Base-by-base conservation (phyloP, 2,113 vertebrate genomes). In the Malurus melanocephalus region DNA sequence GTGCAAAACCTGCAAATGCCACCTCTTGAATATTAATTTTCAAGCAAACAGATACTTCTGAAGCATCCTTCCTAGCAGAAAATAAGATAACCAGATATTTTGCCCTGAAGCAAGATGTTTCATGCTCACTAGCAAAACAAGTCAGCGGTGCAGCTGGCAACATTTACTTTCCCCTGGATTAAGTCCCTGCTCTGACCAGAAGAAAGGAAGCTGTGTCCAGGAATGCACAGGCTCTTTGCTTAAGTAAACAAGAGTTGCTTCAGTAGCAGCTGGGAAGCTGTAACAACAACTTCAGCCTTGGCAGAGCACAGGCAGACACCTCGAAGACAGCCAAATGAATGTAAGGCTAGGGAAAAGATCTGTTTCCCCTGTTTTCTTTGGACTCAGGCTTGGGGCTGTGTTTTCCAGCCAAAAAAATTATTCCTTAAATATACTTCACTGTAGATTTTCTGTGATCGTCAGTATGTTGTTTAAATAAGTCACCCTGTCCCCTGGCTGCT, bases 321-420 rank as follows among this genome's bases (percentile, higher is more conserved):
- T 86, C 80, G 67, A 90, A 88, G 88, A 86, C 74, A 86, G 92
- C 66, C 90, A 88, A 55, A 66, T 62, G 90, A 92, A 93, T 62
- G 78, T 73, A 88, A 90, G 56, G 60, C 75, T 51, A 79, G 40
- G 64, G 64, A 56, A 85, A 76, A 90, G 64, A 68, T 75, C 53
- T 72, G 21, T 84, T 86, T 84, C 51, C 59, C 69, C 55, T 91
- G 16, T 71, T 88, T 80, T 64, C 82, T 81, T 91, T 48, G 62
- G 40, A 75, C 55, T 72, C 88, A 33, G 71, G 55, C 78, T 60
- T 59, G 67, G 62, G 67, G 40, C 59, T 89, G 27, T 61, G 52
- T 73, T 94, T 93, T 94, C 60, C 48, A 85, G 86, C n/a, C 88
- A 94, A 84, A 93, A 84, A 93, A 96, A 72, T 49, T 51, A 46